Base-by-base conservation (phyloP, 64 coral and sea anemone species). In the Dendronephthya gigantea region DNA sequence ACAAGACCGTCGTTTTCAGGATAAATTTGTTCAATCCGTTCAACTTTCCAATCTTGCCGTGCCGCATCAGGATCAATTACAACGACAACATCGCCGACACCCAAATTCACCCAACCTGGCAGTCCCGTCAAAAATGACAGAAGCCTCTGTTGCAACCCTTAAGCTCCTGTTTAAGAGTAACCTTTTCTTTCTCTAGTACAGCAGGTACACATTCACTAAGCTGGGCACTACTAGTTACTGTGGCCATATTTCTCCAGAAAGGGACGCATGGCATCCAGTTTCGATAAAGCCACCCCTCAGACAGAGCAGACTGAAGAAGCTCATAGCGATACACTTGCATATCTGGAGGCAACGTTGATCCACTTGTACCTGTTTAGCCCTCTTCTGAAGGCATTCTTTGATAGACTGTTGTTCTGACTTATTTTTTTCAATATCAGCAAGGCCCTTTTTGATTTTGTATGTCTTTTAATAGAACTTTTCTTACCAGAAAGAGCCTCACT, bases 1-100 rank as follows among this genome's bases (percentile, higher is more conserved):
- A 93, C 92, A 32, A 90, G 56, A 9, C 91, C 83, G 22, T 92
- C 87, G 68, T 45, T 37, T 16, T 87, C 83, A 22, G 84, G 91
- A 25, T 92, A 92, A 19, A 74, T 79, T 0, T 50, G 43, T 25
- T 49, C 37, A 72, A 89, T 68, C 50, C 76, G n/a, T 27, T 84
- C 91, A 14, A 89, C 55, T 11, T 92, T 83, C 87, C 87, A 92
- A 34, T 84, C 82, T 35, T 52, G 40, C 84, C 91, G 40, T 41
- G 87, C 16, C 8, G 68, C 65, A 48, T 85, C 49, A 6, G 82
- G 85, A 1, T 88, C 88, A 35, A 93, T 87, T 11, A 90, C 92
- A n/a, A 93, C n/a, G 6, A 90, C 84, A 6, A 62, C 58, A 83
- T 93, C 81, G 29, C 88, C 79, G 29, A 83, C 48, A 66, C 17